A percentile compares a stretch with the other conserved stretches of the same genome.
phyloP scores from a whole-genome alignment of 2,797 vertebrate genomes.

The Xenentodon cancila region DNA sequence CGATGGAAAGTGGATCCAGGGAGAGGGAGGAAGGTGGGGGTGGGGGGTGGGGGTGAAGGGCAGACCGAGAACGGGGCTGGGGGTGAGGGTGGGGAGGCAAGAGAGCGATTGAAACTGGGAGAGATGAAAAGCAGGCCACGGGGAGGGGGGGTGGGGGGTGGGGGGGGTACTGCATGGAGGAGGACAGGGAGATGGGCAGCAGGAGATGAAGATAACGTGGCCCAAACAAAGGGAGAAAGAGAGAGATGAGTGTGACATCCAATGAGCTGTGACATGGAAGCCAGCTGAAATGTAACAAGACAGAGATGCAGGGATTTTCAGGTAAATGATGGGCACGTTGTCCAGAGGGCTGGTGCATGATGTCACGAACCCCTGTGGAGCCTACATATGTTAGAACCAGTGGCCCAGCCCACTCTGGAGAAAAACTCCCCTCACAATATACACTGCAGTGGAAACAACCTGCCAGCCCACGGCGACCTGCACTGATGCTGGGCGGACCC shows the following conservation, averaged over 20 bases:
- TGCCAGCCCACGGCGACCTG: constrained; percentile 70
- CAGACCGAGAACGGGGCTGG: constrained; percentile 36
- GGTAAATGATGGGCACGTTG: constrained; percentile 69
- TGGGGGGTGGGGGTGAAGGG: constrained; percentile 48
- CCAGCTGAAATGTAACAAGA: constrained; percentile 50
- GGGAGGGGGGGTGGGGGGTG: constrained; percentile 44
- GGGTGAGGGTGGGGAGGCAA: constrained; percentile 12
- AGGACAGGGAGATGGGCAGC: constrained; percentile 39
- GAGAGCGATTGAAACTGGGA: constrained; percentile 26
- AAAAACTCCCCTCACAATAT: constrained; percentile 49
- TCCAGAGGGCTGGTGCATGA: constrained; percentile 58
- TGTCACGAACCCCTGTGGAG: constrained; percentile 63
- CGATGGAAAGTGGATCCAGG: constrained; percentile 65
- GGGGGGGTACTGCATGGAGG: constrained; percentile 47
- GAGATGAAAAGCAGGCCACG: constrained; percentile 71
- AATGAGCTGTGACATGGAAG: constrained; percentile 41
- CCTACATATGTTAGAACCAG: constrained; percentile 70
- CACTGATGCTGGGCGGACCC: constrained; percentile 68
- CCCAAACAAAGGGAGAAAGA: constrained; percentile 62
- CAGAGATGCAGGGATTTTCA: constrained; percentile 38
- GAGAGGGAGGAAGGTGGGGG: constrained; percentile 32
- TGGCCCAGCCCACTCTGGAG: constrained; percentile 56
- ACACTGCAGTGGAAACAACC: constrained; percentile 67
- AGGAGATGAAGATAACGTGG: constrained; percentile 69
- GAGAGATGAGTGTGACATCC: constrained; percentile 52